phyloP scores from a whole-genome alignment of 2,113 vertebrate genomes.

The Tautogolabrus adspersus region DNA sequence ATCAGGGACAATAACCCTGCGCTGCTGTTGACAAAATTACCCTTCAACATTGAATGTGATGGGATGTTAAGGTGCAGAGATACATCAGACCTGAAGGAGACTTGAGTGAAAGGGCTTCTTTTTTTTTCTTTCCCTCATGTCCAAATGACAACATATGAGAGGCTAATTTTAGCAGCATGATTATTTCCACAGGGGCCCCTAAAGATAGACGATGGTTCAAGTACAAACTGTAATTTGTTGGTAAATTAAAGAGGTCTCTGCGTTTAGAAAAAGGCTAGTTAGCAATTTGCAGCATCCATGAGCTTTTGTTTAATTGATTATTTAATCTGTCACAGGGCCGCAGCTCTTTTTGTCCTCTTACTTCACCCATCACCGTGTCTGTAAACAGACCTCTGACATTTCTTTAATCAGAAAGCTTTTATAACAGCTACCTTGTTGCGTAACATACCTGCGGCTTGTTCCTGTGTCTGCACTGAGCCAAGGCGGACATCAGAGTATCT shows the following conservation, averaged over 20 bases:
- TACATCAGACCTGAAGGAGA: constrained; percentile 6
- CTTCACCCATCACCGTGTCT: background rate
- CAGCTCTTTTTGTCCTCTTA: background rate
- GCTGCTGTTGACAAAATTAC: constrained; percentile 25
- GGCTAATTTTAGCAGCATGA: constrained; percentile 22
- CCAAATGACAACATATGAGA: constrained; percentile 5
- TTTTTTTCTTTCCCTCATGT: background rate
- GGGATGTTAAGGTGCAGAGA: background rate
- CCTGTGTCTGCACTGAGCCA: constrained; percentile 27
- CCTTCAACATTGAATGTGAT: constrained; percentile 7
- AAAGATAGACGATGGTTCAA: constrained; percentile 17
- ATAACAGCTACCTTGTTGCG: constrained; percentile 32
- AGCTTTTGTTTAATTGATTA: constrained; percentile 31
- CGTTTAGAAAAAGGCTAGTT: constrained; percentile 39
- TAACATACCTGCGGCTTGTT: constrained; percentile 55
- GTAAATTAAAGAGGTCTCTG: constrained; percentile 36
- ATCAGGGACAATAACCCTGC: constrained; percentile 1
- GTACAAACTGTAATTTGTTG: constrained; percentile 27
- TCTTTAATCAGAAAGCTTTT: constrained; percentile 27
- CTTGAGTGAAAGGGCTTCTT: background rate
- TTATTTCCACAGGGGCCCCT: constrained; percentile 28
- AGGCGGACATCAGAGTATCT: constrained; percentile 11
- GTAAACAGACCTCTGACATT: constrained; percentile 6
- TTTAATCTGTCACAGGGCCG: constrained; percentile 2
- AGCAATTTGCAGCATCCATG: constrained; percentile 44